phyloP scores from a whole-genome alignment of 2,888 invertebrate genomes.

The Diploptera punctata region DNA sequence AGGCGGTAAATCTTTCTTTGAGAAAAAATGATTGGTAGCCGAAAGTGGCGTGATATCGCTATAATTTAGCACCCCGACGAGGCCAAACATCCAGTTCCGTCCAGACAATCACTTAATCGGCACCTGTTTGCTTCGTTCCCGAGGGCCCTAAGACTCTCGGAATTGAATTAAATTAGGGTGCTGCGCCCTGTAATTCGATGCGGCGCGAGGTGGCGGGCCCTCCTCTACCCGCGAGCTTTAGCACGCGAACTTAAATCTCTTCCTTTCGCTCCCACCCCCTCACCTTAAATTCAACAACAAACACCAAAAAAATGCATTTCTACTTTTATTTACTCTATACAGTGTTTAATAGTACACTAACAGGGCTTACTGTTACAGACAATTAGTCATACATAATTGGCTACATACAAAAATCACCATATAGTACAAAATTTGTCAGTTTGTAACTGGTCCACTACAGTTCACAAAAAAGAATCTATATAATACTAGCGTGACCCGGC shows the following conservation, averaged over 20 bases:
- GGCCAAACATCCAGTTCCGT: not conserved
- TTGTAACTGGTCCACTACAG: too few species aligned
- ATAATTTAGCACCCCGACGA: constrained; percentile 12
- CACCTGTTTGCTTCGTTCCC: constrained; percentile 35
- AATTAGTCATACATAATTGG: too few species aligned
- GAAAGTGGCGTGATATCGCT: constrained; percentile 19
- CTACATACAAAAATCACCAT: too few species aligned
- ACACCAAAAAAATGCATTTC: too few species aligned
- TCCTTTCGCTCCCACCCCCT: not conserved
- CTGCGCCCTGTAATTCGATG: constrained; percentile 41
- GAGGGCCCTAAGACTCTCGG: constrained; percentile 13
- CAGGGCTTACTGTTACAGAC: too few species aligned
- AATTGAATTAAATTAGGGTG: constrained; percentile 43
- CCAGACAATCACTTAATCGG: constrained; percentile 40
- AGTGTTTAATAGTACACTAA: too few species aligned
- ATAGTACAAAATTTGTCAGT: too few species aligned
- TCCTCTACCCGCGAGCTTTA: constrained; percentile 17
- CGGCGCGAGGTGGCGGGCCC: constrained; percentile 31
- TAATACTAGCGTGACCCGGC: too few species aligned
- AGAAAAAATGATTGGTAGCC: constrained; percentile 7
- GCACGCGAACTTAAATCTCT: constrained; percentile 31
- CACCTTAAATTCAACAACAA: too few species aligned
- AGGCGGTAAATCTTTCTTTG: constrained; percentile 10
- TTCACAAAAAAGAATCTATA: too few species aligned
- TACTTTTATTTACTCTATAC: too few species aligned